Percentiles rank a stretch among this genome's conserved stretches.
Conservation (phyloP, 1,140 invertebrate genomes). For the Drosophila santomea region DNA sequence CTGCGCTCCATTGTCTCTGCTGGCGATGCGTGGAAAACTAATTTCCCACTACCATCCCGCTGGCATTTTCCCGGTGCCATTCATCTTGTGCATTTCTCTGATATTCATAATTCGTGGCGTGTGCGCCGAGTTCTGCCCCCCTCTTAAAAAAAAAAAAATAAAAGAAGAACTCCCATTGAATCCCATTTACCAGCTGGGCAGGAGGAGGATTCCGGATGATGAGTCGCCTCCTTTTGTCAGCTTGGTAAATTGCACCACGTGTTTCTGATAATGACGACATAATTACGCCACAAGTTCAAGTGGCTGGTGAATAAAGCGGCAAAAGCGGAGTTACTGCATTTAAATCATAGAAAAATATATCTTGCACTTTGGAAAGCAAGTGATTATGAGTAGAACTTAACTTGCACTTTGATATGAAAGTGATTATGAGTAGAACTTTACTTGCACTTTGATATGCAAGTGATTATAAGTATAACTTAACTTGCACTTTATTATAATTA, state of each 20-base stretch:
- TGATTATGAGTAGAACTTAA: too few species aligned
- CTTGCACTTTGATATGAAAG: too few species aligned
- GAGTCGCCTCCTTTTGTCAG: constrained; percentile 50
- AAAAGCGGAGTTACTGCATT: background rate
- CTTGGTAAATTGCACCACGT: constrained; percentile 80
- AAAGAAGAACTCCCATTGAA: too few species aligned
- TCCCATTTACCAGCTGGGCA: background rate
- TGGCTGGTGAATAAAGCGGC: background rate
- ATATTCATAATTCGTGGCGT: constrained; percentile 82
- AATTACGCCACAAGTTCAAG: constrained; percentile 46
- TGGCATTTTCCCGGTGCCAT: constrained; percentile 66
- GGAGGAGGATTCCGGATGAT: background rate
- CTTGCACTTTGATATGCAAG: too few species aligned
- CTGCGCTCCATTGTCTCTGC: constrained; percentile 75
- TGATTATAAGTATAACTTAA: too few species aligned
- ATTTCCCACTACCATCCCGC: constrained; percentile 48
- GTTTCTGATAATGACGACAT: constrained; percentile 81
- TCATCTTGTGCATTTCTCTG: constrained; percentile 64
- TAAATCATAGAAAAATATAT: too few species aligned
- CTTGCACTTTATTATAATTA: too few species aligned
- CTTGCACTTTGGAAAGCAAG: too few species aligned
- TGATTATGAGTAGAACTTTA: too few species aligned
- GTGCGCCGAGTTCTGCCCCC: constrained; percentile 34
- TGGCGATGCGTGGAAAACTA: constrained; percentile 81
- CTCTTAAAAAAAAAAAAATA: too few species aligned